phyloP scores from a whole-genome alignment of 2,888 invertebrate genomes.

The Listrodromus nycthemerus region DNA sequence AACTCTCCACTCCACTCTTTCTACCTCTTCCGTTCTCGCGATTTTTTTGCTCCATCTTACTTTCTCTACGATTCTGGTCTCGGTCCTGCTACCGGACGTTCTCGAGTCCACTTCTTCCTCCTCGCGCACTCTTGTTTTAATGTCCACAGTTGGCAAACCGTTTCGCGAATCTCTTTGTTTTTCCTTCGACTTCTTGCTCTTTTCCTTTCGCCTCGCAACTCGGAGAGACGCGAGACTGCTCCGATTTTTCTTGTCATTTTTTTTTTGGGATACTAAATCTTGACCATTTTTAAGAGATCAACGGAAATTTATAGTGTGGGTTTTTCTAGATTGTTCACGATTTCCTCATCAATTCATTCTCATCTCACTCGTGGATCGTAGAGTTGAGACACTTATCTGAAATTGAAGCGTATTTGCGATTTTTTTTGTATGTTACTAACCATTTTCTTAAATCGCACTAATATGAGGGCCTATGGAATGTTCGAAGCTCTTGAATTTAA shows the following conservation, averaged over 20 bases:
- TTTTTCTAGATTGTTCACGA: not conserved
- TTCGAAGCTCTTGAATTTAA: too few species aligned
- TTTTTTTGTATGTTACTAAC: too few species aligned
- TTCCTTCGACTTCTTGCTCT: constrained; percentile 8
- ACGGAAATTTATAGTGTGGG: not conserved
- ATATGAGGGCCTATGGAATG: too few species aligned
- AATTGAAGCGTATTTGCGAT: too few species aligned
- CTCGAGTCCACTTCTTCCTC: constrained; percentile 57
- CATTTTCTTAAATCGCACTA: too few species aligned
- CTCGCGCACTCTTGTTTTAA: constrained; percentile 17
- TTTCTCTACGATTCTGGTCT: constrained; percentile 24
- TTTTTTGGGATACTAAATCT: not conserved
- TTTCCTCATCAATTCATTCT: not conserved
- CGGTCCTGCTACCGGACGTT: constrained; percentile 60
- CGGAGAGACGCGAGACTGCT: constrained; percentile 23
- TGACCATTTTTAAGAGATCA: not conserved
- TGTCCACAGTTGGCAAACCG: constrained; percentile 31
- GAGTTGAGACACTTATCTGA: too few species aligned
- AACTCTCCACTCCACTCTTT: constrained; percentile 68
- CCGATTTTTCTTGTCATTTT: constrained; percentile 37
- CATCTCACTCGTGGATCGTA: too few species aligned
- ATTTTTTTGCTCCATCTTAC: constrained; percentile 33
- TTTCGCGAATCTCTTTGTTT: constrained; percentile 50
- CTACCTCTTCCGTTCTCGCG: not conserved
- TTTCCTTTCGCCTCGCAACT: not conserved